These are phyloP conservation scores for Mobula hypostoma DNA, from an alignment of 2,113 vertebrate genomes.

Conservation along the genomic window DNA sequence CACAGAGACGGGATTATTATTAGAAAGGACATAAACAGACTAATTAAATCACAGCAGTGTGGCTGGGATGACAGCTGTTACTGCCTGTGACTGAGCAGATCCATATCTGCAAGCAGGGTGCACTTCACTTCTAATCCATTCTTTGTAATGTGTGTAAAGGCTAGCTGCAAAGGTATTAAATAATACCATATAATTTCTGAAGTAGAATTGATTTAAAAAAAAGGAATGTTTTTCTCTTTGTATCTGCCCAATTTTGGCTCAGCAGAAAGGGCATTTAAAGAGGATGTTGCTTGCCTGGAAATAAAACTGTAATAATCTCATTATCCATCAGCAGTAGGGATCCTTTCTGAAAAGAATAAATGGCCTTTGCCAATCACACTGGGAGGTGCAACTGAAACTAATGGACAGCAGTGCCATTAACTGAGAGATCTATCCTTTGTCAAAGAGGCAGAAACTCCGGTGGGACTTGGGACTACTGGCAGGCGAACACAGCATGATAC, in stretches of 20 bases:
- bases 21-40: slow-evolving; percentile 99
- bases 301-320: slow-evolving; percentile 78
- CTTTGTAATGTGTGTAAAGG: slow-evolving; percentile 71
- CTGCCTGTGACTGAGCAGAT: slow-evolving; percentile 96
- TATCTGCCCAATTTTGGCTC: slow-evolving; percentile 58
- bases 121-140: slow-evolving; percentile 77
- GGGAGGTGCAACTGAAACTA: slow-evolving; percentile 76
- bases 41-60: slow-evolving; percentile 99
- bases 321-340: slow-evolving; percentile 78
- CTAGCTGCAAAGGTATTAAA: slow-evolving; percentile 78
- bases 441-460: slow-evolving; percentile 71
- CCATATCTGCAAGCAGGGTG: slow-evolving; percentile 91
- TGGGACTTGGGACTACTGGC: not conserved
- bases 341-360: slow-evolving; percentile 66
- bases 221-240: slow-evolving; percentile 47
- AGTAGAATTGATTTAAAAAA: slow-evolving; percentile 64
- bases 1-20: slow-evolving; percentile 99
- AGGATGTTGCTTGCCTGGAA: not conserved
- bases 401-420: slow-evolving; percentile 72
- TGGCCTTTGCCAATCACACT: slow-evolving; percentile 75
- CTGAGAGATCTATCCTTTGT: slow-evolving; percentile 77
- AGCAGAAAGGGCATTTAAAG: slow-evolving; percentile 41
- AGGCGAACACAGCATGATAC: not conserved
- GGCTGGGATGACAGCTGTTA: slow-evolving; percentile 98
- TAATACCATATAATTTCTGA: slow-evolving; percentile 76